Conservation (phyloP, 1,140 invertebrate species). For the Ceratina australensis region DNA sequence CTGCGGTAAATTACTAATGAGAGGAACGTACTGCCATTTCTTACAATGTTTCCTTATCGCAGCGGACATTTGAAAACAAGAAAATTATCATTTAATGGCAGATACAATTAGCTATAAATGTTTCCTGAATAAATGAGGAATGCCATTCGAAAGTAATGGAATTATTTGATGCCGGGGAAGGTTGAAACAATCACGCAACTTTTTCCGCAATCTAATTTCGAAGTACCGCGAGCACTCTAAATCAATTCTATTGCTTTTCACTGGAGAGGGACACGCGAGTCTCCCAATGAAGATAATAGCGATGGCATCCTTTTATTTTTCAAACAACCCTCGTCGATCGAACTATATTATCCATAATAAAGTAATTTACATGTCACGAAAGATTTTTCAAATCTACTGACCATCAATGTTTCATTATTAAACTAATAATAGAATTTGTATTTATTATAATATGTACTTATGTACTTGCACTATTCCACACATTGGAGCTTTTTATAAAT, state of each 20-base stretch:
- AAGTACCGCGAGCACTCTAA: neutral
- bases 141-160: too few relatives aligned
- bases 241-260: constrained; percentile 42
- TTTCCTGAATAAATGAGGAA: too few relatives aligned
- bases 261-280: constrained; percentile 1
- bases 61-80: too few relatives aligned
- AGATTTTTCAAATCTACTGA: neutral
- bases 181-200: neutral
- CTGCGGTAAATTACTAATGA: too few relatives aligned
- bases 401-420: neutral
- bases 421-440: too few relatives aligned
- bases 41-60: too few relatives aligned
- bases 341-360: neutral
- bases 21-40: too few relatives aligned
- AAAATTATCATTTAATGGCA: too few relatives aligned
- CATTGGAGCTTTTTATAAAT: too few relatives aligned
- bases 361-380: neutral
- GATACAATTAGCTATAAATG: too few relatives aligned
- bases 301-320: neutral
- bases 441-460: too few relatives aligned
- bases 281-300: neutral
- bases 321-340: neutral
- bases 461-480: too few relatives aligned
- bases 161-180: neutral
- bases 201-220: neutral